Conservation (phyloP, 2,797 vertebrate genomes). For the Phoeniculus purpureus region DNA sequence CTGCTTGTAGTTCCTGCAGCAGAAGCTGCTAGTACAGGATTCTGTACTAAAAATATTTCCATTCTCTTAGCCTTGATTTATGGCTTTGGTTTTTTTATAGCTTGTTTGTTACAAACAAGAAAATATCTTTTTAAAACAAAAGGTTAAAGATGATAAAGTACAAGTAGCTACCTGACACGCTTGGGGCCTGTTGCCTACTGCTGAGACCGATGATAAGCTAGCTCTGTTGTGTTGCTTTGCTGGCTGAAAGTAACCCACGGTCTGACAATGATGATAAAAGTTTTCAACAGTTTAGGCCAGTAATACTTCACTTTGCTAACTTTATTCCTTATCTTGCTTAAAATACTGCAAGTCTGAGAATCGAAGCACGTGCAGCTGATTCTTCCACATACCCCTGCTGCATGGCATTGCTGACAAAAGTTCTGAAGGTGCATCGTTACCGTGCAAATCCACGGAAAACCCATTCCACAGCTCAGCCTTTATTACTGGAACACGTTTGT, state of each 20-base stretch:
- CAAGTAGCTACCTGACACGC: background rate
- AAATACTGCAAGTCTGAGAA: background rate
- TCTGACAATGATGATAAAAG: background rate
- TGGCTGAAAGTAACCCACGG: background rate
- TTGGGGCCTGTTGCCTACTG: background rate
- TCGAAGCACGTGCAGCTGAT: background rate
- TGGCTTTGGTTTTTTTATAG: background rate
- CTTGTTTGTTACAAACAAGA: background rate
- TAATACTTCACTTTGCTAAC: background rate
- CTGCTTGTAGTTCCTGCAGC: background rate
- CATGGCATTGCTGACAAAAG: background rate
- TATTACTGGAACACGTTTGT: background rate
- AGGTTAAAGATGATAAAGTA: background rate
- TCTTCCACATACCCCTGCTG: background rate
- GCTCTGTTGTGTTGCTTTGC: background rate
- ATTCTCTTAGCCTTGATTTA: background rate
- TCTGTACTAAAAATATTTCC: background rate
- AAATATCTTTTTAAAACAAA: background rate
- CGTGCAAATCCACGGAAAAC: background rate
- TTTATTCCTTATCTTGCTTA: background rate
- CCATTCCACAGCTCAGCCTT: background rate
- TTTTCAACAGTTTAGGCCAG: background rate
- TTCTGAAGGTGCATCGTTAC: background rate
- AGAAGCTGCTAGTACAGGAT: background rate
- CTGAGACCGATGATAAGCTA: background rate